phyloP scores from a whole-genome alignment of 2,113 vertebrate genomes.

The Phasianus colchicus region DNA sequence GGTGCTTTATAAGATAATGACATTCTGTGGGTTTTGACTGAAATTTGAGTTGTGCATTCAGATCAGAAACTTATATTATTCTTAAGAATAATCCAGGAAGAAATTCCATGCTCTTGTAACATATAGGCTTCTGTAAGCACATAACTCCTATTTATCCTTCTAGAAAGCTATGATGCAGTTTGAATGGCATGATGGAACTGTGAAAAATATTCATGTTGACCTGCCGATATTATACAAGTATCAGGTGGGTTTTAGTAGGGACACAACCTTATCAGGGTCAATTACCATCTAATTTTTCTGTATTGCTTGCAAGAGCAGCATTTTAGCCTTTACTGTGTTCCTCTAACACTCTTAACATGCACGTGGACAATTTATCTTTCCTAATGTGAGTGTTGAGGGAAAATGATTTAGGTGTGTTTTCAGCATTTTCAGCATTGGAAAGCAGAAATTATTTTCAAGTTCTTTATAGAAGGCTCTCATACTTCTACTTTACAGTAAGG shows the following conservation, averaged over 20 bases:
- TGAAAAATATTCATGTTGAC: constrained; percentile 86
- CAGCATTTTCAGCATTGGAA: too few relatives aligned
- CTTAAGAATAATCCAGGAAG: neutral
- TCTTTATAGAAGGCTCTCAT: too few relatives aligned
- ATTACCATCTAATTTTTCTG: neutral
- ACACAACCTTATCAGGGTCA: neutral
- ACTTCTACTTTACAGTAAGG: too few relatives aligned
- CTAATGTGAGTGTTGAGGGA: too few relatives aligned
- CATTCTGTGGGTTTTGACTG: neutral
- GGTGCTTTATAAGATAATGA: neutral
- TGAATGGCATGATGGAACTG: constrained; percentile 84
- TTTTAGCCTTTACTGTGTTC: neutral
- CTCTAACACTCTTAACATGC: neutral
- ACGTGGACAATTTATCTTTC: too few relatives aligned
- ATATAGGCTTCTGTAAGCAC: neutral
- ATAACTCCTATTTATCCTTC: neutral
- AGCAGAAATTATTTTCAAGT: too few relatives aligned
- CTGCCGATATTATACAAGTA: constrained; percentile 78
- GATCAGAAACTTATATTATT: neutral
- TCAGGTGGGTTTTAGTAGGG: constrained; percentile 74
- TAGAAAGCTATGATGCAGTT: constrained; percentile 84
- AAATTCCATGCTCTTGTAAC: neutral
- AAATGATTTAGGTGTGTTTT: too few relatives aligned
- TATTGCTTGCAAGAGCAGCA: neutral
- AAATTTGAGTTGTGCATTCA: neutral